Evolutionary conservation across 2,797 vertebrate species (phyloP), one percentile per base, ranked within the genome.

Genomic region (Peromyscus attwateri): DNA sequence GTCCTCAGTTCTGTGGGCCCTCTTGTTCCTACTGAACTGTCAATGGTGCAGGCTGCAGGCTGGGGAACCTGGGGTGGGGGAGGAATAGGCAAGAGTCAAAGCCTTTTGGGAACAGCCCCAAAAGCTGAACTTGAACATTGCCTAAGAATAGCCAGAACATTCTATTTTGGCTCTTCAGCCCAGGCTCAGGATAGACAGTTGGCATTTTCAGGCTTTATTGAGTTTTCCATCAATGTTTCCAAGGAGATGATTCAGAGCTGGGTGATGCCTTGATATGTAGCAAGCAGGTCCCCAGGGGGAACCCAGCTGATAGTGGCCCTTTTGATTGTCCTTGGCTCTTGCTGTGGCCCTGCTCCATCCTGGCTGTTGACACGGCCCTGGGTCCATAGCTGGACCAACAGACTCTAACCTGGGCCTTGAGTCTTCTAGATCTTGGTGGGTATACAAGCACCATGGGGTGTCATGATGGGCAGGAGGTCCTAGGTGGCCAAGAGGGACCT

Each of bases 61-160:
- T 1, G 8, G 84, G 80, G 94, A 46, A 31, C 66, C 70, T 23
- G 83, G 52, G 55, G 37, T 60, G 9, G 75, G 70, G 55, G 80
- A 82, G 77, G 79, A 91, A 49, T 89, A 87, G 92, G 95, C 12
- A 1, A 92, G 93, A 80, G 75, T 52, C 89, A 94, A 91, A 92
- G 94, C 46, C 40, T 85, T 57, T 96, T 94, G 95, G 97, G 66
- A 92, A 60, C 27, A 66, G 87, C 91, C 64, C 79, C 16, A 57
- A 95, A 95, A 52, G 55, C 92, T 87, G 94, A 89, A 84, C 87
- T 96, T 91, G 94, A 93, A 84, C 37, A 2, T 57, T 75, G 83
- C 95, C 95, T 96, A 96, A 96, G 96, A 97, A 97, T 92, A 97
- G 92, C 96, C 0, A 0, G 92, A 91, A 95, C 84, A 12, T 95